phyloP scores from a whole-genome alignment of 2,888 invertebrate species.

The Phania funesta region DNA sequence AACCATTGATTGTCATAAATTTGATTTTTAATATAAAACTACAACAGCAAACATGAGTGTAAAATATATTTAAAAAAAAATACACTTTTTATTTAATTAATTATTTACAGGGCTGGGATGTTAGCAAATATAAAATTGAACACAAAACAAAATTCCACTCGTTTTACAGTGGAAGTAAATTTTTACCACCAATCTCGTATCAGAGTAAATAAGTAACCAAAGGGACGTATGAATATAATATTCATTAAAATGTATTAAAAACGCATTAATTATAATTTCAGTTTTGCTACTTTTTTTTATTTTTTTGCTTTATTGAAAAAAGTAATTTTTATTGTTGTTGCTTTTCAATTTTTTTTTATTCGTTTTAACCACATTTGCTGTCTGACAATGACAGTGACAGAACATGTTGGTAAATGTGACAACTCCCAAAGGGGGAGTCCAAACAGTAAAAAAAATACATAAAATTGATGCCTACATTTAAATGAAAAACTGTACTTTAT shows the following conservation, averaged over 20 bases:
- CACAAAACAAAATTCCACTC: no score
- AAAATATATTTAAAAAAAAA: no score
- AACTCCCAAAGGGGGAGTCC: slow-evolving; percentile 15
- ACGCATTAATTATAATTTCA: slow-evolving; percentile 43
- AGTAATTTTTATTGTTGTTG: neutral
- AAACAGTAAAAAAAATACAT: neutral
- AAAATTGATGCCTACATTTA: slow-evolving; percentile 13
- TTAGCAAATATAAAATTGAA: no score
- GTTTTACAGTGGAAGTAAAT: no score
- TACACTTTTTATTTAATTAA: no score
- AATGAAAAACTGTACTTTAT: slow-evolving; percentile 56
- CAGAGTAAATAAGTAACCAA: neutral
- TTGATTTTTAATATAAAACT: no score
- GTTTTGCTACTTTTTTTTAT: neutral
- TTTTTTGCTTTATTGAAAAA: neutral
- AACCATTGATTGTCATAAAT: no score
- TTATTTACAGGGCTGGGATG: no score
- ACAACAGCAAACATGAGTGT: no score
- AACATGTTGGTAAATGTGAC: slow-evolving; percentile 27
- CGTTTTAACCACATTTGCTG: slow-evolving; percentile 57
- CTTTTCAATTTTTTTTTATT: slow-evolving; percentile 24
- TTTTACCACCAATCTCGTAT: neutral
- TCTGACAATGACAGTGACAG: slow-evolving; percentile 59
- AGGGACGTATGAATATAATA: neutral
- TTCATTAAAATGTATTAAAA: slow-evolving; percentile 54